Conservation (phyloP, 2,888 invertebrate species). For the Pharmacophagus antenor region DNA sequence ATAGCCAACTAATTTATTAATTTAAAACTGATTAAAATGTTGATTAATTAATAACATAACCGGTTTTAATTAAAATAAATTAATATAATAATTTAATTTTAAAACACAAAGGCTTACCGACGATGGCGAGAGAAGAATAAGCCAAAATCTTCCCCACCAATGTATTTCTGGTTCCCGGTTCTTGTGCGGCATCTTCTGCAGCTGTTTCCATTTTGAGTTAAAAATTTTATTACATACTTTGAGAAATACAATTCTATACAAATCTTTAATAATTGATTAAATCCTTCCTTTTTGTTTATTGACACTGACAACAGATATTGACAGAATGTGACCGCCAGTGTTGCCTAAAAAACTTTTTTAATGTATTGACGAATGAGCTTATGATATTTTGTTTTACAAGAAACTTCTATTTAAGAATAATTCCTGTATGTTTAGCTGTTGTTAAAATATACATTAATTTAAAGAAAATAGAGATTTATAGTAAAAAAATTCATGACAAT, state of each 20-base stretch:
- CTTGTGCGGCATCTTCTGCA: not conserved
- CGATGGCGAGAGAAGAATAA: not conserved
- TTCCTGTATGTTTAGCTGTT: too few relatives aligned
- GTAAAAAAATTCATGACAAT: too few relatives aligned
- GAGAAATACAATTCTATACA: not conserved
- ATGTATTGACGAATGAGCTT: too few relatives aligned
- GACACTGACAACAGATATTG: constrained; percentile 1
- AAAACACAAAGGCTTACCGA: not conserved
- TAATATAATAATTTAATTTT: too few relatives aligned
- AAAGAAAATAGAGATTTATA: too few relatives aligned
- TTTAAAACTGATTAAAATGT: too few relatives aligned
- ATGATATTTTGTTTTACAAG: too few relatives aligned
- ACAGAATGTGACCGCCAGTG: not conserved
- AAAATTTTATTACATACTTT: not conserved
- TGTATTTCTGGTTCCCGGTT: not conserved
- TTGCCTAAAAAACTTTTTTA: constrained; percentile 1
- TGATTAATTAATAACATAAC: too few relatives aligned
- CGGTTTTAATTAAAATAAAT: too few relatives aligned
- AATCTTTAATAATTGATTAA: not conserved
- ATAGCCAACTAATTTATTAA: too few relatives aligned
- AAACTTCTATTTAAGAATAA: too few relatives aligned
- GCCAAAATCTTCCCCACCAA: not conserved
- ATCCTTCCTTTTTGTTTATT: constrained; percentile 1
- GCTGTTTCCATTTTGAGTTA: constrained; percentile 6
- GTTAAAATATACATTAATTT: too few relatives aligned